Conservation (phyloP, 30 jellyfish, hydroid and myxozoan species). For the Pelagia noctiluca region DNA sequence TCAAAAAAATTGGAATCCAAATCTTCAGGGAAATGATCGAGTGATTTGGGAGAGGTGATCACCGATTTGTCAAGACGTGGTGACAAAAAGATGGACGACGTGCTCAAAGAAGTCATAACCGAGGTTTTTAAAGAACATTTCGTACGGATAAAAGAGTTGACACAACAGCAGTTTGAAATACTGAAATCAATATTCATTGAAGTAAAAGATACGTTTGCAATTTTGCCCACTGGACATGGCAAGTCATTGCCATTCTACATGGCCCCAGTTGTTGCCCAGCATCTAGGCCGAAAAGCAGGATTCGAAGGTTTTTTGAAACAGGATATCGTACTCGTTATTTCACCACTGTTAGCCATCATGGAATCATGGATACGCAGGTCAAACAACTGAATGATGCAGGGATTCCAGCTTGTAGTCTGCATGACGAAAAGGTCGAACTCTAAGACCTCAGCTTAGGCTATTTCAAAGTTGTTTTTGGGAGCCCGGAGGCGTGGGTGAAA, state of each 20-base stretch:
- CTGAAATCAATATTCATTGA: slow-evolving; percentile 3
- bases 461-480: slow-evolving; percentile 7
- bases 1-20: too few species aligned
- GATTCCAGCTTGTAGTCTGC: slow-evolving; percentile 14
- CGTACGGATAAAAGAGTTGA: not conserved
- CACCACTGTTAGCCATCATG: slow-evolving; percentile 23
- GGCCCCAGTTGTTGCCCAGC: slow-evolving; percentile 10
- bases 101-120: too few species aligned
- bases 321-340: slow-evolving; percentile 6
- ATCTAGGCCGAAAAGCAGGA: too few species aligned
- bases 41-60: too few species aligned
- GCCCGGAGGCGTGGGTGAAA: slow-evolving; percentile 31
- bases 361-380: slow-evolving; percentile 28
- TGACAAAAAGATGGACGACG: too few species aligned
- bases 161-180: slow-evolving; percentile 39
- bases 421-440: not conserved
- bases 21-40: too few species aligned
- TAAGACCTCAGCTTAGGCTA: not conserved
- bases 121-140: too few species aligned
- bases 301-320: too few species aligned
- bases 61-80: too few species aligned
- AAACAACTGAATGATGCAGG: slow-evolving; percentile 1
- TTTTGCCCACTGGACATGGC: slow-evolving; percentile 58
- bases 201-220: slow-evolving; percentile 20
- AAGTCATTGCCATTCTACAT: slow-evolving; percentile 21